Evolutionary conservation across 2,797 vertebrate genomes (phyloP), one percentile per base, ranked within the genome.

Genomic region (Hoplostethus mediterraneus): DNA sequence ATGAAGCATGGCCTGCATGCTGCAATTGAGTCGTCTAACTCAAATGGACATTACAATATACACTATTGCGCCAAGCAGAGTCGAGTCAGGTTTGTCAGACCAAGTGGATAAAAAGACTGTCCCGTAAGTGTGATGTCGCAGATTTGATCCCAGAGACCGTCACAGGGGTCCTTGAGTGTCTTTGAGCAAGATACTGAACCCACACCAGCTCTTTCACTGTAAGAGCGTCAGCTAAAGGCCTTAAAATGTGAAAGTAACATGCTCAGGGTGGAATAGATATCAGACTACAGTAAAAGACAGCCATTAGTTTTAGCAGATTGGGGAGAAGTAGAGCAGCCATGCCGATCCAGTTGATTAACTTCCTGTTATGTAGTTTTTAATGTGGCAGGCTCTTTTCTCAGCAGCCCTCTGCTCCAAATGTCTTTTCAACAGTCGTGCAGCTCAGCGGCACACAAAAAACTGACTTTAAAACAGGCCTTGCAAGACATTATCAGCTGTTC

Each of bases 1-100:
- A 85, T 88, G 89, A 90, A 86, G 90, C 89, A 84, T 52, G 57
- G 81, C 77, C 60, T 57, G 81, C 64, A 73, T 55, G 53, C 77
- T 60, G 83, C 77, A 67, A 91, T 87, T 84, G 84, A 91, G 87
- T 87, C 71, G 49, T 90, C 79, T 75, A 83, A 75, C 80, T 84
- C 79, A 66, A 75, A 75, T 87, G 84, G 85, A 90, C 88, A 65
- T 77, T 73, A 68, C 57, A 57, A 82, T 84, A 78, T 71, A 60
- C 45, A 42, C 55, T 80, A 36, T 60, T 30, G 55, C 73, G 59
- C 45, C 54, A 56, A 71, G 67, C 55, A 33, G 64, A 75, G 73
- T 28, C 71, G 74, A 78, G 77, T 74, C 71, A 53, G 47, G 21
- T 48, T 74, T 54, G 79, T 86, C 84, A 70, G 82, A 17, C 31